Percentiles rank a stretch among this genome's conserved stretches.
phyloP scores from a whole-genome alignment of 2,797 vertebrate species.

The Lophotriccus pileatus region DNA sequence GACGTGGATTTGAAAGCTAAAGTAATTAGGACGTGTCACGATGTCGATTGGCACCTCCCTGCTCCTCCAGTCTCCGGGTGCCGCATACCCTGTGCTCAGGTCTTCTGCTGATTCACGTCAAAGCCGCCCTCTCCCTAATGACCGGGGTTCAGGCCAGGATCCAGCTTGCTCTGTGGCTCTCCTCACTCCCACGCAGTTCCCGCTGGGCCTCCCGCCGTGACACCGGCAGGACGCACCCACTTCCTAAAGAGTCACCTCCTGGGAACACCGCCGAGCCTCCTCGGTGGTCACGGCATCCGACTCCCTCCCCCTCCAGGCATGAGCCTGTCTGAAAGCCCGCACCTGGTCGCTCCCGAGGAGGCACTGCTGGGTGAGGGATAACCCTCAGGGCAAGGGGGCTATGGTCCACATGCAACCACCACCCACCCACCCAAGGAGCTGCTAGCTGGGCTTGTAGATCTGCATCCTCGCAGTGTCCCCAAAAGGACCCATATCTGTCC shows the following conservation, averaged over 20 bases:
- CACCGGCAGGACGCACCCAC: slow-evolving; percentile 19
- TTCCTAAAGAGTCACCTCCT: slow-evolving; percentile 62
- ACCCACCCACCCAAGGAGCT: neutral
- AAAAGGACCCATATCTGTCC: neutral
- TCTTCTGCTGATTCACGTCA: slow-evolving; percentile 16
- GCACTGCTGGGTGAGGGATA: neutral
- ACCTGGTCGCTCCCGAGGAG: neutral
- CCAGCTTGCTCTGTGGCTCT: neutral
- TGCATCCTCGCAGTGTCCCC: neutral
- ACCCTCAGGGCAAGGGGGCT: neutral
- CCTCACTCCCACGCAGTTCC: slow-evolving; percentile 33
- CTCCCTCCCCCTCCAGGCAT: neutral
- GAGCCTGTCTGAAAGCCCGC: neutral
- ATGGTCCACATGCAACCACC: neutral
- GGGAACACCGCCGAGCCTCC: neutral
- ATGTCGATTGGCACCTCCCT: neutral
- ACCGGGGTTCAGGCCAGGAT: neutral
- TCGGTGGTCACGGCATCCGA: neutral
- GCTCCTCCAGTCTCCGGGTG: neutral
- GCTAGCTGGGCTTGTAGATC: neutral
- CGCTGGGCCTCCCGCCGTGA: neutral
- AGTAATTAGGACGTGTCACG: neutral
- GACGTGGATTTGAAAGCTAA: neutral
- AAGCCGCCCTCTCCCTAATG: slow-evolving; percentile 10
- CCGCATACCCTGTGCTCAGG: neutral